Conservation (phyloP, 1,140 invertebrate species). For the Heliconius eleuchia region DNA sequence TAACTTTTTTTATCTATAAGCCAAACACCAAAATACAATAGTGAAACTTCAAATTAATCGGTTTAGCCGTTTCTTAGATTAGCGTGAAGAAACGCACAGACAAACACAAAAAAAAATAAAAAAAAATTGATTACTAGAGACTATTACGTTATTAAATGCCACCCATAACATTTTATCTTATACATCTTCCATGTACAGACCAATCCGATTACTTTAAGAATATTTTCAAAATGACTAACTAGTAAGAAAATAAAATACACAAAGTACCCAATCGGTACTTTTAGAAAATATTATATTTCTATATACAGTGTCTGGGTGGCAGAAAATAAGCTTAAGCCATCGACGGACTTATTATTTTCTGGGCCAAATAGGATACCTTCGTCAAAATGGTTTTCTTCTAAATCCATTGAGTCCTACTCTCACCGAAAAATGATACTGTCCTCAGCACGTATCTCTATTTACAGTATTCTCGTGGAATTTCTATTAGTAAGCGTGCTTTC, state of each 20-base stretch:
- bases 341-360: constrained; percentile 45
- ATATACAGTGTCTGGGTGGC: neutral
- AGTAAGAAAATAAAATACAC: neutral
- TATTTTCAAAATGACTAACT: neutral
- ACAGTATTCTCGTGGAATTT: constrained; percentile 75
- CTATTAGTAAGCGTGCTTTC: constrained; percentile 73
- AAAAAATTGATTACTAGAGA: too few relatives aligned
- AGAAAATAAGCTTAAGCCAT: constrained; percentile 45
- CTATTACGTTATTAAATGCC: too few relatives aligned
- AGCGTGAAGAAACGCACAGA: too few relatives aligned
- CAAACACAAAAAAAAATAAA: too few relatives aligned
- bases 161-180: too few relatives aligned
- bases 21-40: too few relatives aligned
- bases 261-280: neutral
- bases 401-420: constrained; percentile 62
- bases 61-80: too few relatives aligned
- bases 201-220: too few relatives aligned
- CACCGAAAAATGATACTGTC: constrained; percentile 65
- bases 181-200: too few relatives aligned
- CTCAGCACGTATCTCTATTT: constrained; percentile 75
- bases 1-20: too few relatives aligned
- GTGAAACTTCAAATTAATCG: too few relatives aligned
- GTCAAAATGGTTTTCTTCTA: constrained; percentile 65
- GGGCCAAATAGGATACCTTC: constrained; percentile 52
- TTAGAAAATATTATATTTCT: neutral